These are phyloP conservation scores for Laupala kohalensis DNA, from an alignment of 1,140 invertebrate species.

Conservation along the genomic window DNA sequence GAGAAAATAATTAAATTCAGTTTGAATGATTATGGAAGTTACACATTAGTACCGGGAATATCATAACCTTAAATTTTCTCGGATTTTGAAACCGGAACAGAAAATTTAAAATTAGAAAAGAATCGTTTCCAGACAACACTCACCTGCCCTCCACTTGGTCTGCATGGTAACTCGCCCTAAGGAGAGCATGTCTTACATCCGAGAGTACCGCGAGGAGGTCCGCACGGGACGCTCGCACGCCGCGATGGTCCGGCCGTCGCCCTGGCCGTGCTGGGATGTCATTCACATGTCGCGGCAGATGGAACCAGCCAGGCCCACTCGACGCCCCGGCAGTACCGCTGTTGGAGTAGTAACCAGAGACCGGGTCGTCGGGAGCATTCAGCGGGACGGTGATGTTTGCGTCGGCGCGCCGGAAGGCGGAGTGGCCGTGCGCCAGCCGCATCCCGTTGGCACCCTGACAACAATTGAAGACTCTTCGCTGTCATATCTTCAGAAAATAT, in stretches of 20 bases:
- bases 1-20: no score
- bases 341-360: no score
- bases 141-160: conserved; percentile 81
- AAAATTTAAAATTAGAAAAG: neutral
- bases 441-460: conserved; percentile 46
- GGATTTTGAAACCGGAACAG: neutral
- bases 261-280: conserved; percentile 39
- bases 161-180: conserved; percentile 84
- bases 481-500: no score
- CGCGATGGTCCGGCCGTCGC: conserved; percentile 35
- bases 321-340: no score
- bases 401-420: conserved; percentile 41
- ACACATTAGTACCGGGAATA: no score
- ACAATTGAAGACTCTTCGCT: neutral
- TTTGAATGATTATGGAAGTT: neutral
- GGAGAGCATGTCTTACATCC: conserved; percentile 63
- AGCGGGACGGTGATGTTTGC: conserved; percentile 47
- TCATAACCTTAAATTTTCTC: no score
- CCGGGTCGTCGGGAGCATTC: conserved; percentile 35
- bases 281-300: conserved; percentile 42
- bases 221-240: conserved; percentile 47
- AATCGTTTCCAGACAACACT: conserved; percentile 16
- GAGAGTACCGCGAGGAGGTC: conserved; percentile 77
- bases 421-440: conserved; percentile 56
- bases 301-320: conserved; percentile 61